Percentiles rank a stretch among this genome's conserved stretches.
These are phyloP conservation scores for Zygogramma bicolorata DNA, from an alignment of 2,888 invertebrate genomes.

Conservation along the genomic window DNA sequence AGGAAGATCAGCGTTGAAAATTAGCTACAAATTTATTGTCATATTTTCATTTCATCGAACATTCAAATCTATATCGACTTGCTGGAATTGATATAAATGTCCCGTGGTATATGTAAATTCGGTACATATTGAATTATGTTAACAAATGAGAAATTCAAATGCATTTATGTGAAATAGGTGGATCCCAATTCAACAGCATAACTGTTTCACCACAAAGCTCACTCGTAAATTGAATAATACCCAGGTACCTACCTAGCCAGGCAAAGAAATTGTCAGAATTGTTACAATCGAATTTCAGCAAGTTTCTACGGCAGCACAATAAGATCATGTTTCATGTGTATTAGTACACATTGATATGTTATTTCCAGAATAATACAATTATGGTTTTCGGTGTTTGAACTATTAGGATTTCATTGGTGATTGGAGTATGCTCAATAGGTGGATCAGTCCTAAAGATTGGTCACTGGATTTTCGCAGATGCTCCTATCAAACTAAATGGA, in stretches of 20 bases:
- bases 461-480: too few species aligned
- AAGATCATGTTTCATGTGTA: background rate
- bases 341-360: background rate
- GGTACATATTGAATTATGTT: conserved; percentile 9
- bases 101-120: conserved; percentile 6
- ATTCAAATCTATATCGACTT: background rate
- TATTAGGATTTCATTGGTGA: too few species aligned
- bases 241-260: background rate
- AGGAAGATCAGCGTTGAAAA: background rate
- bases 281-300: background rate
- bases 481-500: too few species aligned
- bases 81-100: background rate
- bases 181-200: background rate
- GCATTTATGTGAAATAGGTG: background rate
- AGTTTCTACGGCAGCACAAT: background rate
- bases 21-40: background rate
- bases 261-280: conserved; percentile 5
- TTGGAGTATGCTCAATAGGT: too few species aligned
- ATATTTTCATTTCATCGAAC: background rate
- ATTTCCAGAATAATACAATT: background rate
- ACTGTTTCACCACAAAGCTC: background rate
- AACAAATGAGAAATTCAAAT: conserved; percentile 5
- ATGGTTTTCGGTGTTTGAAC: background rate
- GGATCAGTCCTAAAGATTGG: too few species aligned
- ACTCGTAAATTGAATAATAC: background rate